Percentiles rank a stretch among this genome's conserved stretches.
Conservation (phyloP, 2,113 vertebrate genomes). For the Hemibagrus wyckioides region DNA sequence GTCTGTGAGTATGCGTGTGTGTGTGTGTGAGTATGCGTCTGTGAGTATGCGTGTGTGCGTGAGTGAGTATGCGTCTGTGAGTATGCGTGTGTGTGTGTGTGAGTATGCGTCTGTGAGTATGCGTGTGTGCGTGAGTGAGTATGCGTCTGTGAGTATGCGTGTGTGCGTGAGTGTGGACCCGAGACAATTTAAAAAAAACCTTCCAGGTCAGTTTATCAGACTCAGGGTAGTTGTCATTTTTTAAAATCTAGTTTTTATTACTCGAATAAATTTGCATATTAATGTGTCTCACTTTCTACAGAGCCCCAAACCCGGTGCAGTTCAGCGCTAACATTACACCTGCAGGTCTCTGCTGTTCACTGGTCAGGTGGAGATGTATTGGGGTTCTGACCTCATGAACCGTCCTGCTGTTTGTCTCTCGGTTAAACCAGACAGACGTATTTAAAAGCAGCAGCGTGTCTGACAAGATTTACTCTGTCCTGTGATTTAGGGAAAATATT, state of each 20-base stretch:
- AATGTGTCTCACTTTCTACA: neutral
- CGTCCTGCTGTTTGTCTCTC: neutral
- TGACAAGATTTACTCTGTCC: neutral
- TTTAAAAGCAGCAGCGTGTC: neutral
- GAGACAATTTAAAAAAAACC: neutral
- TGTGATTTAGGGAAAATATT: neutral
- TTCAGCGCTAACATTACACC: neutral
- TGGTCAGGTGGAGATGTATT: neutral
- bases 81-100: no score
- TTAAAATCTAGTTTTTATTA: neutral
- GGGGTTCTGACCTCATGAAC: neutral
- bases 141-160: no score
- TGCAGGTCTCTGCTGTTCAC: neutral
- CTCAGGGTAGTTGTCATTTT: neutral
- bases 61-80: no score
- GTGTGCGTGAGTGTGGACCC: neutral
- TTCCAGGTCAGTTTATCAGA: neutral
- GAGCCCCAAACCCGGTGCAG: neutral
- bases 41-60: no score
- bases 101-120: no score
- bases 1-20: no score
- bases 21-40: no score
- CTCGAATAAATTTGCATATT: neutral
- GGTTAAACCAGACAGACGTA: neutral
- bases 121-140: no score